Percentiles rank a stretch among this genome's conserved stretches.
These are phyloP conservation scores for Promerops cafer DNA, from an alignment of 2,113 vertebrate genomes.

Conservation along the genomic window DNA sequence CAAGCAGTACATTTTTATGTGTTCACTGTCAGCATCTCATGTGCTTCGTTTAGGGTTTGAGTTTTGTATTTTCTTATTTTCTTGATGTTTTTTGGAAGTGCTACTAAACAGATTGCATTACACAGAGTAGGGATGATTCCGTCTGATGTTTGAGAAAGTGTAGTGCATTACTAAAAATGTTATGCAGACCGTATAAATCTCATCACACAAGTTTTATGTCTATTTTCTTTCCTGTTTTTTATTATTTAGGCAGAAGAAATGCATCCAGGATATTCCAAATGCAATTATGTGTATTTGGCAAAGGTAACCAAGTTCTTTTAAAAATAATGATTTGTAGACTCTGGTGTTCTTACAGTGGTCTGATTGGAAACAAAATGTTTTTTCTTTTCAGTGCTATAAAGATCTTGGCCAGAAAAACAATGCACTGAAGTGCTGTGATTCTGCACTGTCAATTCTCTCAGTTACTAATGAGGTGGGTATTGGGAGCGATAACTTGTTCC, in stretches of 20 bases:
- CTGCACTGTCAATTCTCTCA: constrained; percentile 74
- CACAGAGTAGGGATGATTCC: not conserved
- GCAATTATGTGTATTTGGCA: constrained; percentile 89
- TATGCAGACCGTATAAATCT: not conserved
- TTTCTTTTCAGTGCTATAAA: constrained; percentile 82
- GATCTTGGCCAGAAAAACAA: constrained; percentile 78
- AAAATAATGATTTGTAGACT: not conserved
- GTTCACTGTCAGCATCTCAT: not conserved
- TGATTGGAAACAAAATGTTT: constrained; percentile 18
- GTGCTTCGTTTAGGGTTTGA: not conserved
- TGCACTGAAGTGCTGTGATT: constrained; percentile 81
- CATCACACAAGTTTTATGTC: not conserved
- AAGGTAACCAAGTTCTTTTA: constrained; percentile 78
- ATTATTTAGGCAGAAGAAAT: constrained; percentile 87
- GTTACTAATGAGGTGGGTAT: constrained; percentile 84
- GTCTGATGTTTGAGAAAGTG: not conserved
- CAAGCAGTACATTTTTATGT: not conserved
- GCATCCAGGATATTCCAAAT: constrained; percentile 85
- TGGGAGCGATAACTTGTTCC: constrained; percentile 3
- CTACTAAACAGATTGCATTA: not conserved
- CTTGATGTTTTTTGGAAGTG: not conserved
- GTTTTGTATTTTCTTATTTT: not conserved
- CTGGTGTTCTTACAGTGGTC: constrained; percentile 1
- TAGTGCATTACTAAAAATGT: not conserved
- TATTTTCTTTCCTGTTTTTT: constrained; percentile 43